Conservation (phyloP, 2,113 vertebrate genomes). For the Andinoacara biseriatus region DNA sequence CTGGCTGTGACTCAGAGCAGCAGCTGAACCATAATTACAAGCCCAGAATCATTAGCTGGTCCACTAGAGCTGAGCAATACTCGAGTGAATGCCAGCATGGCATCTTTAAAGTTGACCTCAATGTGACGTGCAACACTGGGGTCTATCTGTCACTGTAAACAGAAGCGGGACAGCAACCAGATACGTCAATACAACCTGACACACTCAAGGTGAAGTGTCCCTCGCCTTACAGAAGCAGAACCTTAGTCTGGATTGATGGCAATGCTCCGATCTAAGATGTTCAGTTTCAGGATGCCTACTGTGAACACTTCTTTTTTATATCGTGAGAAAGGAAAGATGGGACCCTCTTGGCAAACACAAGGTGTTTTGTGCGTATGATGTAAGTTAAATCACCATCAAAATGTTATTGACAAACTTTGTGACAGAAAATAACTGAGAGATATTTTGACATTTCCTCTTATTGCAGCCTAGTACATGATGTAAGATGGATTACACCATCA, state of each 20-base stretch:
- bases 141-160: constrained; percentile 61
- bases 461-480: not conserved
- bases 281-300: not conserved
- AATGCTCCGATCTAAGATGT: constrained; percentile 11
- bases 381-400: not conserved
- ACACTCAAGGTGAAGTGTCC: constrained; percentile 11
- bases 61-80: constrained; percentile 44
- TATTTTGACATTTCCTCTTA: not conserved
- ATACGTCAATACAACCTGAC: constrained; percentile 37
- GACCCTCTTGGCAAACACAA: not conserved
- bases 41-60: constrained; percentile 51
- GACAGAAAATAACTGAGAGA: not conserved
- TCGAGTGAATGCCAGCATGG: constrained; percentile 37
- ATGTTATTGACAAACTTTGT: not conserved
- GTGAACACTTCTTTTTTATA: not conserved
- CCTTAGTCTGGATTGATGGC: constrained; percentile 4
- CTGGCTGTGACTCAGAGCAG: constrained; percentile 43
- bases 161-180: constrained; percentile 7
- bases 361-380: not conserved
- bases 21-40: constrained; percentile 47
- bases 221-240: not conserved
- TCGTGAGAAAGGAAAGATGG: not conserved
- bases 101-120: constrained; percentile 54
- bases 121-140: constrained; percentile 17
- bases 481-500: not conserved